These are phyloP conservation scores for Cettia cetti DNA, from an alignment of 2,113 vertebrate species.

Conservation along the genomic window DNA sequence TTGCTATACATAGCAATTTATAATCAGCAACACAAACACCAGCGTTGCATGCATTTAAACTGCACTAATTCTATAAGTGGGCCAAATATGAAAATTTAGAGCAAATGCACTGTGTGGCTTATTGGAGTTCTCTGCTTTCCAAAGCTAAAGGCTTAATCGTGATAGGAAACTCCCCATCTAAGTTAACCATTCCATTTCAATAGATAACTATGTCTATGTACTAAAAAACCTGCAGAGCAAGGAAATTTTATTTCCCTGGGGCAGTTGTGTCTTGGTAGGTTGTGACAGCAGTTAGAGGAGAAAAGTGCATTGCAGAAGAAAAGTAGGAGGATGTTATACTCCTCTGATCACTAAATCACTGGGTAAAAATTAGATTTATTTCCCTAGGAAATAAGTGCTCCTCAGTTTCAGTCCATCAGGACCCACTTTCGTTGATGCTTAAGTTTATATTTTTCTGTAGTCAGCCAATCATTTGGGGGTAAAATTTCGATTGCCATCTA, in stretches of 20 bases:
- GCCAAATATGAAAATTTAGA: not conserved
- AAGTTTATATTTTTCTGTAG: constrained; percentile 22
- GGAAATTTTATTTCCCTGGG: constrained; percentile 13
- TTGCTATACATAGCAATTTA: constrained; percentile 30
- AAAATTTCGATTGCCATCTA: not conserved
- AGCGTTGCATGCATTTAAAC: constrained; percentile 49
- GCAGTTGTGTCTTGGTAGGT: not conserved
- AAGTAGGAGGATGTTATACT: not conserved
- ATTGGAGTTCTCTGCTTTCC: not conserved
- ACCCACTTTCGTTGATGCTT: not conserved
- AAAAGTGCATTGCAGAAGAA: constrained; percentile 1
- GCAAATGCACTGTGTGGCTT: not conserved
- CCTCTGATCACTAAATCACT: not conserved
- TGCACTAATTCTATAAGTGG: constrained; percentile 45
- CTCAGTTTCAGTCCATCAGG: not conserved
- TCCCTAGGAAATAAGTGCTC: not conserved
- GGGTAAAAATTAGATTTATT: constrained; percentile 24
- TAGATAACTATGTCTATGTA: not conserved
- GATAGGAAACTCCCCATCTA: not conserved
- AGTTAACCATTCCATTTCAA: constrained; percentile 2
- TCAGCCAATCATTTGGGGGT: not conserved
- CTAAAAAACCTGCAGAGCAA: not conserved
- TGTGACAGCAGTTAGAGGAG: constrained; percentile 6
- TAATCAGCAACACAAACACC: not conserved
- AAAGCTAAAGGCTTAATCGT: not conserved